Base-by-base conservation (phyloP, 2,888 invertebrate genomes). In the Suillia variegata region DNA sequence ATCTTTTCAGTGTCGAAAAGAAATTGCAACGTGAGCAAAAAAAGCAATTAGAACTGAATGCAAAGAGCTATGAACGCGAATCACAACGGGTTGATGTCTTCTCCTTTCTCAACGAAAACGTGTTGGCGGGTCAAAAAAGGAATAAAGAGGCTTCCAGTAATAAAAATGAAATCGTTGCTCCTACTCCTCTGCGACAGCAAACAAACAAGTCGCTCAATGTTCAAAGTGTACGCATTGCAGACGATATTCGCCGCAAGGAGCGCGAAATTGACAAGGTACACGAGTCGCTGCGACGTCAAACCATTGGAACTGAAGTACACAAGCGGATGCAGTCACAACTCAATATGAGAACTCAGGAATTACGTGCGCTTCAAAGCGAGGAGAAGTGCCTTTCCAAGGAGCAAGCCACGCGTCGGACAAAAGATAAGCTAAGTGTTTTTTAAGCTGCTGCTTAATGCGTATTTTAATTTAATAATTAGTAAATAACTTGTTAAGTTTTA, bases 351-450 rank as follows among this genome's bases (percentile, higher is more conserved):
- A 85, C 86, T 70, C 84, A 84, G 62, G 88, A 91, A 71, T 78
- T 92, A 0, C 78, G 80, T n/a, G 76, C 80, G 6, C 83, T 92
- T 22, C 84, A 84, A 67, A 84, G 82, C 31, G 87, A 86, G 54
- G 90, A 91, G 64, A 84, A 80, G 52, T 86, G 84, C 68, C 87
- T 93, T 59, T 80, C 84, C 47, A 86, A 85, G 63, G 93, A 93
- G 80, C 91, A 92, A 74, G 86, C 83, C 68, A 84, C 87, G 49
- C 85, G 93, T 64, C 89, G 87, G 67, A 88, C 88, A 73, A 89
- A 89, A 77, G 88, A 88, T 69, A 92, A 92, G 82, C 84, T 93
- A 82, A 87, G 88, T 48, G 84, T 91, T 67, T 93, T 93, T 85
- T 93, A 61, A 69, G n/a, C 26, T 26, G 24, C 34, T 31, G 22